Percentiles rank a stretch among this genome's conserved stretches.
phyloP scores from a whole-genome alignment of 2,888 invertebrate genomes.

The Andrena hattorfiana region DNA sequence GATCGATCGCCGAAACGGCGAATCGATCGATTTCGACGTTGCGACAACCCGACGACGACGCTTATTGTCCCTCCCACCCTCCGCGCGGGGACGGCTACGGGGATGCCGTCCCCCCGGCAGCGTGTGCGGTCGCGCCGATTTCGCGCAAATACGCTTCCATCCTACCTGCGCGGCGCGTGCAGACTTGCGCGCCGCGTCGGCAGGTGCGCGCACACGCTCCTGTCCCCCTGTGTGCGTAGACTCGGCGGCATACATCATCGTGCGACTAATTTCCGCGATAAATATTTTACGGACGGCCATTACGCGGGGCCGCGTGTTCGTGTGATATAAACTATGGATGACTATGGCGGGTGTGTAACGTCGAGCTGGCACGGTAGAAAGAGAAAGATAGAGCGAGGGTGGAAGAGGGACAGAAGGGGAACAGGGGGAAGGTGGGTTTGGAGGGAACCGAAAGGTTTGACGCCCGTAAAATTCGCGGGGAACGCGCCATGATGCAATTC shows the following conservation, averaged over 20 bases:
- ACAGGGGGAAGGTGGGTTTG: conserved; percentile 15
- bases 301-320: conserved; percentile 73
- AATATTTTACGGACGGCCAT: conserved; percentile 82
- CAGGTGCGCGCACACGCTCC: conserved; percentile 71
- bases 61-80: conserved; percentile 47
- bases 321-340: conserved; percentile 73
- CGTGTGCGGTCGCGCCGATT: conserved; percentile 64
- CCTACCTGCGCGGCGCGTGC: conserved; percentile 31
- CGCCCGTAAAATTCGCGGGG: conserved; percentile 76
- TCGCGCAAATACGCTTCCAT: conserved; percentile 62
- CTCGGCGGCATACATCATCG: conserved; percentile 78
- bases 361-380: conserved; percentile 58
- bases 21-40: conserved; percentile 67
- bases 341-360: conserved; percentile 68
- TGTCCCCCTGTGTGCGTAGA: conserved; percentile 55
- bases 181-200: conserved; percentile 39
- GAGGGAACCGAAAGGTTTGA: conserved; percentile 69
- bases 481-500: conserved; percentile 65
- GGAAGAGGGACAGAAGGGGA: conserved; percentile 75
- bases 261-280: conserved; percentile 82
- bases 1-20: conserved; percentile 68
- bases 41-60: conserved; percentile 53
- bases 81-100: background rate
- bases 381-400: conserved; percentile 68
- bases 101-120: conserved; percentile 16